Conservation (phyloP, 2,113 vertebrate species). For the Heliornis fulica region DNA sequence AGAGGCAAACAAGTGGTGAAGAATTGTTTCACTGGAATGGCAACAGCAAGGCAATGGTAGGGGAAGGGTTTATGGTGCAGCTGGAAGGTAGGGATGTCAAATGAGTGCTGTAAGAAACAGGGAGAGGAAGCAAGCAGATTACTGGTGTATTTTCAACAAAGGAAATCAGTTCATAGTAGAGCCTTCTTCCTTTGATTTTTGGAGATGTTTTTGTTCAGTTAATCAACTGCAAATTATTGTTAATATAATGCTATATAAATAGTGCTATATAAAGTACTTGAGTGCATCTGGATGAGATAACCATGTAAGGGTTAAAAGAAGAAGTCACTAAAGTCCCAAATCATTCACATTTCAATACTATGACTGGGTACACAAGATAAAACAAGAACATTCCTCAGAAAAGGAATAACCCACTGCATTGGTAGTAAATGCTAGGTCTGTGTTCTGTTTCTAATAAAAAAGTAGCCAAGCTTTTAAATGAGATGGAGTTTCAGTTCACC, state of each 20-base stretch:
- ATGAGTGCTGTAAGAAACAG: fast-evolving
- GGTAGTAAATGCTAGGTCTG: neutral
- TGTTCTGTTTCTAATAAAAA: neutral
- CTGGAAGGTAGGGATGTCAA: neutral
- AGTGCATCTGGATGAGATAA: neutral
- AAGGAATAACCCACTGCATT: neutral
- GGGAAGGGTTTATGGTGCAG: neutral
- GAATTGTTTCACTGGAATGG: neutral
- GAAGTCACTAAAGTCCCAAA: neutral
- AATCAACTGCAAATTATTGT: neutral
- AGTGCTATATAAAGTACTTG: neutral
- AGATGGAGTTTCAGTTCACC: neutral
- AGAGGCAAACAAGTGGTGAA: neutral
- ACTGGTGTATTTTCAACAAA: neutral
- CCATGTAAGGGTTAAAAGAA: neutral
- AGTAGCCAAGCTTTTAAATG: neutral
- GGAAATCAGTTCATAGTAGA: neutral
- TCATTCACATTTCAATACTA: neutral
- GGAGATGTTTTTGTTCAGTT: neutral
- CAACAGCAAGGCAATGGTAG: neutral
- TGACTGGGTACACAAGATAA: neutral
- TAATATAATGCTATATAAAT: too few species aligned
- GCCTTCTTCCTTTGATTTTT: neutral
- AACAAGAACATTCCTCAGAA: neutral
- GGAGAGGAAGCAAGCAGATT: neutral